Percentiles rank a stretch among this genome's conserved stretches.
Evolutionary conservation across 53 echinoderm and acorn worm species (phyloP).

Genomic region (Arbacia lixula): DNA sequence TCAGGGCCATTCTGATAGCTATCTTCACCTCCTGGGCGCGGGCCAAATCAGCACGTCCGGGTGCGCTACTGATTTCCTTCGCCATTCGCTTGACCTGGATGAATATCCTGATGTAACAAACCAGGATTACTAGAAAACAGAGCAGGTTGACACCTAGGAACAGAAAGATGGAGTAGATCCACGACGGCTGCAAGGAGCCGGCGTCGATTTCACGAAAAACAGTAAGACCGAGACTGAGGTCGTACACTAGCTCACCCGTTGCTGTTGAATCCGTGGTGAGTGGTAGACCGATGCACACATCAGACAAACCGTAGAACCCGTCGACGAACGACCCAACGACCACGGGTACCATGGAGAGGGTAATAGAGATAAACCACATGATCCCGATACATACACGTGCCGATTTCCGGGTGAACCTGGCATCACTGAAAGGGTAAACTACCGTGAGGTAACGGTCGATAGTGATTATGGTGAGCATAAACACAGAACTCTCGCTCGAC

Average conservation of each 20-base stretch:
- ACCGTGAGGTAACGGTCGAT: constrained; percentile 65
- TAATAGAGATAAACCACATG: constrained; percentile 47
- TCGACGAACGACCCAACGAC: constrained; percentile 52
- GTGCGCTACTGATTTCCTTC: constrained; percentile 31
- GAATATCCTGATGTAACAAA: constrained; percentile 71
- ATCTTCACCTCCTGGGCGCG: constrained; percentile 61
- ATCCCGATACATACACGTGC: constrained; percentile 51
- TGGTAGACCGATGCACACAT: constrained; percentile 69
- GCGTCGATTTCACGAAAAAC: constrained; percentile 44
- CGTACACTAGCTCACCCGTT: constrained; percentile 41
- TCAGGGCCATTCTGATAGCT: constrained; percentile 69
- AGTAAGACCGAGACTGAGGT: constrained; percentile 15
- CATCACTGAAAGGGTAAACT: constrained; percentile 64
- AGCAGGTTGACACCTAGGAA: constrained; percentile 69
- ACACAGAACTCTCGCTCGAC: constrained; percentile 67
- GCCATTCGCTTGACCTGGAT: constrained; percentile 52
- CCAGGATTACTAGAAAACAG: constrained; percentile 62
- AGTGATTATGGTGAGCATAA: constrained; percentile 71
- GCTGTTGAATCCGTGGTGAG: constrained; percentile 51
- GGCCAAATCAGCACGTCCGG: neutral
- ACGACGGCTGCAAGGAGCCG: constrained; percentile 59
- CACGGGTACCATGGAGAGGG: constrained; percentile 58
- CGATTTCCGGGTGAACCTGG: constrained; percentile 17
- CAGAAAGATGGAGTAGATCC: constrained; percentile 71
- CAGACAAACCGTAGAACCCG: constrained; percentile 67